Percentiles rank a stretch among this genome's conserved stretches.
Evolutionary conservation across 2,888 invertebrate genomes (phyloP).

Genomic region (Iphiclides podalirius): DNA sequence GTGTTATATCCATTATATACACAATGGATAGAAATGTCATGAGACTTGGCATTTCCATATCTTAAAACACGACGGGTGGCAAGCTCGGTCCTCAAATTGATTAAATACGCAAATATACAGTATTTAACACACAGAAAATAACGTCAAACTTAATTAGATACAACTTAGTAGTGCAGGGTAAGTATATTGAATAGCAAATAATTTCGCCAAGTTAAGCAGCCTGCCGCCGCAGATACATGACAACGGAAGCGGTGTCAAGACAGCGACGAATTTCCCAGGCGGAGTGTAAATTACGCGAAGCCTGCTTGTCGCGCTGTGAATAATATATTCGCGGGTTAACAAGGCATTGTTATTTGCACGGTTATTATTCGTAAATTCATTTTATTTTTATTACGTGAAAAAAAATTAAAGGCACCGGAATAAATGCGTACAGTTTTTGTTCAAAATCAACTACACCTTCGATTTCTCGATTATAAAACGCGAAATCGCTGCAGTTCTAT

Average conservation of each 20-base stretch:
- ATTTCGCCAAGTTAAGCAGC: conserved; percentile 13
- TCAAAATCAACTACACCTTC: too few species aligned
- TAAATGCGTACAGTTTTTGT: background rate
- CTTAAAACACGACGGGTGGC: too few species aligned
- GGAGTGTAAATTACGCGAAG: conserved; percentile 29
- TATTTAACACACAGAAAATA: background rate
- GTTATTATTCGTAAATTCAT: background rate
- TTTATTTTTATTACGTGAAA: background rate
- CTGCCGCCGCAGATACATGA: conserved; percentile 11
- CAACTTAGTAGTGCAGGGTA: conserved; percentile 1
- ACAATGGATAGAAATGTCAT: too few species aligned
- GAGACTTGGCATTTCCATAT: too few species aligned
- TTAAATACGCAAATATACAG: background rate
- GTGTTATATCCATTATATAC: too few species aligned
- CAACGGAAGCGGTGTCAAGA: conserved; percentile 19
- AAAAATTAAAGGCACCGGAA: background rate
- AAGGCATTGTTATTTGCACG: conserved; percentile 9
- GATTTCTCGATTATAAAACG: too few species aligned
- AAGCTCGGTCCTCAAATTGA: too few species aligned
- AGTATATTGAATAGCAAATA: conserved; percentile 18
- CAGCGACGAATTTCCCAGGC: conserved; percentile 33
- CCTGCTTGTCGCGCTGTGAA: conserved; percentile 11
- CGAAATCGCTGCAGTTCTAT: too few species aligned
- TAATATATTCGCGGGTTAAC: conserved; percentile 14
- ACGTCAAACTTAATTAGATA: conserved; percentile 4